phyloP scores from a whole-genome alignment of 2,113 vertebrate genomes.

The Tonatia bakeri region DNA sequence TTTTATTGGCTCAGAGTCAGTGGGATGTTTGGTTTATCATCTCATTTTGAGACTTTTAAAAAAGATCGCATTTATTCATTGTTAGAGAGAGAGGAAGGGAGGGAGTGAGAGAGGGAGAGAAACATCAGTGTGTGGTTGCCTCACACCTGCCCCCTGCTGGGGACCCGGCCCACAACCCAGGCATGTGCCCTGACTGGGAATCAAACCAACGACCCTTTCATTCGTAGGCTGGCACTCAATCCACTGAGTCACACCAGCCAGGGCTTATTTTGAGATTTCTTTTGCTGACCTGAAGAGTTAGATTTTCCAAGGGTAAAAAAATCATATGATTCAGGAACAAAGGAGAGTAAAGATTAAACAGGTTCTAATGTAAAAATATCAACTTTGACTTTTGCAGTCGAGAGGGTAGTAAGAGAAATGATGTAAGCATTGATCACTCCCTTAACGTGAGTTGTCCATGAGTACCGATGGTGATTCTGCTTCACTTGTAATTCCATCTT shows the following conservation, averaged over 20 bases:
- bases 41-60: not conserved
- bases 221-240: too few relatives aligned
- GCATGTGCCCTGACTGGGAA: too few relatives aligned
- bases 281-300: slow-evolving; percentile 1
- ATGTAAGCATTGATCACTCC: not conserved
- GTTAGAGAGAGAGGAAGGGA: too few relatives aligned
- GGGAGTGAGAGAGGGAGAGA: too few relatives aligned
- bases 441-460: not conserved
- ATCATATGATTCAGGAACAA: slow-evolving; percentile 14
- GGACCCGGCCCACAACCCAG: too few relatives aligned
- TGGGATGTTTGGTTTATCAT: slow-evolving; percentile 14
- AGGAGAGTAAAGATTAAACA: not conserved
- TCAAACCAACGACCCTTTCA: too few relatives aligned
- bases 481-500: not conserved
- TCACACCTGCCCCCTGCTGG: too few relatives aligned
- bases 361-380: not conserved
- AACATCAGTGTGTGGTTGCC: too few relatives aligned
- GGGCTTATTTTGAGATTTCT: slow-evolving; percentile 21
- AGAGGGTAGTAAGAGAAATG: not conserved
- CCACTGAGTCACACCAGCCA: too few relatives aligned
- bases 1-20: not conserved
- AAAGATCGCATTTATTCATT: too few relatives aligned
- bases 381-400: not conserved
- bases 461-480: not conserved
- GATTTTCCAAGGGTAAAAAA: not conserved